Evolutionary conservation across 2,113 vertebrate genomes (phyloP), one percentile per base, ranked within the genome.

Genomic region (Casuarius casuarius): DNA sequence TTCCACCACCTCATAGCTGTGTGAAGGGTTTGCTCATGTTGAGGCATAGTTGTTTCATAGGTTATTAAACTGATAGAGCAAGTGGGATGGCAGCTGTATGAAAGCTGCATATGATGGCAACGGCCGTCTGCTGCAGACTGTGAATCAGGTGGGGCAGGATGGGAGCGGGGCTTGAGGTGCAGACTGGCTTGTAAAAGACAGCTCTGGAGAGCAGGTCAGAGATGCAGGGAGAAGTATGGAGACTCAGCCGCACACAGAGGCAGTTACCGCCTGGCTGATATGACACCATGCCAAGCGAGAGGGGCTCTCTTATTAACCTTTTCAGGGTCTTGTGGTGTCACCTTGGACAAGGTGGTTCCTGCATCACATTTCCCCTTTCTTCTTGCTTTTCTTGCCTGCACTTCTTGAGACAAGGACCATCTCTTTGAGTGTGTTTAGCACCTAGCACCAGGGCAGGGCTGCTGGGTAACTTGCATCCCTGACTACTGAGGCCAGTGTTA

Each of bases 241-340:
- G 38, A 10, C 51, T 25, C 28, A 9, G 79, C 26, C 5, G 2
- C 21, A 2, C 0, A 4, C 56, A 16, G 21, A 15, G 7, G 7
- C 48, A 22, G 48, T 46, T 1, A 40, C 28, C n/a, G 15, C 26
- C 0, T 4, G 28, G 33, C 15, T 18, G 67, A 18, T 14, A 59
- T 59, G 61, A 66, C 13, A 12, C 42, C 8, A 1, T 19, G 59
- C 22, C 2, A 1, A 33, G 29, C 17, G 17, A 49, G 51, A 14
- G 42, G 7, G 6, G 51, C 19, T 67, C 38, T 61, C 22, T 68
- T 68, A 2, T 26, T 31, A 12, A 4, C 26, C 51, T 52, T 13
- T 31, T 35, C 18, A 19, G 35, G 58, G 20, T 7, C 4, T 62
- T 40, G 23, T 31, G 28, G 23, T 10, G 7, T 66, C 58, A 51